A percentile compares a stretch with the other conserved stretches of the same genome.
Conservation (phyloP, 2,113 vertebrate species). For the Pipra filicauda region DNA sequence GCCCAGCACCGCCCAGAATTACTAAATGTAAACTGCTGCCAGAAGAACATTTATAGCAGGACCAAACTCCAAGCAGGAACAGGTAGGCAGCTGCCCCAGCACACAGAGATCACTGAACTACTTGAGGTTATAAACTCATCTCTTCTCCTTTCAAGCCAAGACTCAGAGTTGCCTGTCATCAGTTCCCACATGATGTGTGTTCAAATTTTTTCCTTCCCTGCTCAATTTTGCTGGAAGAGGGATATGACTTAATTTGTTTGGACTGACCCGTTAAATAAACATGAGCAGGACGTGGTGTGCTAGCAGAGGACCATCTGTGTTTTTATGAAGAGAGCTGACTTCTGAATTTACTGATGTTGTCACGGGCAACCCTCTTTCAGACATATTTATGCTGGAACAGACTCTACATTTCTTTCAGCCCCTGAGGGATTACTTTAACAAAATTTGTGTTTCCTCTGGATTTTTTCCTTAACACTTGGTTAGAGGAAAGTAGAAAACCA, state of each 20-base stretch:
- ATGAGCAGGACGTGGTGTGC: neutral
- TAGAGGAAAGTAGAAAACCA: neutral
- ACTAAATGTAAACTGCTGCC: neutral
- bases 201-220: neutral
- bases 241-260: neutral
- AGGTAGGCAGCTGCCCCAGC: neutral
- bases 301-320: neutral
- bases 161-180: neutral
- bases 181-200: neutral
- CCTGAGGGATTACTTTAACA: neutral
- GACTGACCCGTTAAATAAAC: neutral
- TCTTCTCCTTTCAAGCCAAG: neutral
- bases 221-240: neutral
- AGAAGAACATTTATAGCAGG: neutral
- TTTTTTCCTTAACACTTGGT: neutral
- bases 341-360: neutral
- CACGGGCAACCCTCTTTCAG: slow-evolving; percentile 9
- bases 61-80: neutral
- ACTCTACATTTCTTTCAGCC: neutral
- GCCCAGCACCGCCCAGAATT: neutral
- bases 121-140: neutral
- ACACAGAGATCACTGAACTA: neutral
- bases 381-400: neutral
- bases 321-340: neutral
- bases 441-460: neutral